Percentiles rank a stretch among this genome's conserved stretches.
These are phyloP conservation scores for Agrypnus murinus DNA, from an alignment of 2,888 invertebrate species.

Conservation along the genomic window DNA sequence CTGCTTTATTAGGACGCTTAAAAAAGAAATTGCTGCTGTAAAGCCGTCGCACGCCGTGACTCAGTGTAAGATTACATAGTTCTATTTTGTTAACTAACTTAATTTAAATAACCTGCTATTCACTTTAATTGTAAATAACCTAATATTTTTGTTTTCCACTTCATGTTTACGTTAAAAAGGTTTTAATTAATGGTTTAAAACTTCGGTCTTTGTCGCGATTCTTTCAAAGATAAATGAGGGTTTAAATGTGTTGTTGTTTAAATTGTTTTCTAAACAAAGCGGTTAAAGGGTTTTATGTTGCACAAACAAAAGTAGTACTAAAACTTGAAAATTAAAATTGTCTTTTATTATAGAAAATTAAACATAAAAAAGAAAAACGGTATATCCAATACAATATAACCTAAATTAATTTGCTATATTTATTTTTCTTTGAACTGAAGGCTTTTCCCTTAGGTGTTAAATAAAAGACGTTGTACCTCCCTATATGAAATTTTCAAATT, in stretches of 20 bases:
- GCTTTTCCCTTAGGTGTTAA: background rate
- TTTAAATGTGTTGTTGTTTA: slow-evolving; percentile 10
- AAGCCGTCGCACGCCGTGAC: no score
- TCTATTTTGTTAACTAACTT: no score
- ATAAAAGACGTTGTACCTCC: background rate
- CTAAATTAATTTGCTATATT: background rate
- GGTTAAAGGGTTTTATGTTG: slow-evolving; percentile 9
- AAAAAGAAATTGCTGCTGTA: background rate
- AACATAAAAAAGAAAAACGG: background rate
- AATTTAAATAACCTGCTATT: background rate
- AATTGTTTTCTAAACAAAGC: slow-evolving; percentile 17
- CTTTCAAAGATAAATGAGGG: background rate
- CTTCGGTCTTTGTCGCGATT: background rate
- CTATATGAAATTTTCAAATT: no score
- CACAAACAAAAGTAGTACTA: slow-evolving; percentile 1
- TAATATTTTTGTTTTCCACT: background rate
- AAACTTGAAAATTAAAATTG: no score
- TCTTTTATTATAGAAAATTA: no score
- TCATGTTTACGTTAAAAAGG: slow-evolving; percentile 1
- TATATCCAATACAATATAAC: background rate
- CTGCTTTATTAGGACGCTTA: background rate
- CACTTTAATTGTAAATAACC: background rate
- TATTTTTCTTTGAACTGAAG: background rate
- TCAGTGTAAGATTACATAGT: no score
- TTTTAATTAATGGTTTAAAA: slow-evolving; percentile 16